Percentiles rank a stretch among this genome's conserved stretches.
Conservation (phyloP, 2,113 vertebrate genomes). For the Pelecanoides urinatrix region DNA sequence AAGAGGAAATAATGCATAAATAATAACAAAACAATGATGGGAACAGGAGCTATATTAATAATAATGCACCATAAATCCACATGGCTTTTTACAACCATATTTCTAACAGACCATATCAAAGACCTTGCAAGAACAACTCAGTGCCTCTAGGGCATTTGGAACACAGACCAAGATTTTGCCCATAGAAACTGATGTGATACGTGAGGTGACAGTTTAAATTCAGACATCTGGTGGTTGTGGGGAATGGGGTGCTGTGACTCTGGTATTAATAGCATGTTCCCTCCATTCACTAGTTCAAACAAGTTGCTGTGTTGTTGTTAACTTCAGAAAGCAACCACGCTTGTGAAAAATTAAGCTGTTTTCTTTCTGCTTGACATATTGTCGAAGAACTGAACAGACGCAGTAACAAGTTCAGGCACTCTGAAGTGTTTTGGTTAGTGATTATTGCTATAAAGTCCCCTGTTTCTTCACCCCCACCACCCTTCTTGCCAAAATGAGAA, state of each 20-base stretch:
- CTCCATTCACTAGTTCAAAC: conserved; percentile 60
- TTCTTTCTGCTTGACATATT: conserved; percentile 66
- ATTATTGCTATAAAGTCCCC: conserved; percentile 56
- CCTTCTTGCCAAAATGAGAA: conserved; percentile 58
- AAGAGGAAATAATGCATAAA: background rate
- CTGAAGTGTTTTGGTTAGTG: conserved; percentile 64
- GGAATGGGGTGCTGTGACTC: background rate
- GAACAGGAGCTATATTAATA: conserved; percentile 27
- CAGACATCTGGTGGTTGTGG: conserved; percentile 57
- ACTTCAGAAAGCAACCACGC: conserved; percentile 54
- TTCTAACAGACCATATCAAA: conserved; percentile 48
- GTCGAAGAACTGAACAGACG: conserved; percentile 46
- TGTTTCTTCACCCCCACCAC: conserved; percentile 54
- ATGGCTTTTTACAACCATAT: conserved; percentile 22
- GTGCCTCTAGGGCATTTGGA: conserved; percentile 31
- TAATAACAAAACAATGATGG: background rate
- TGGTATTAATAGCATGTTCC: conserved; percentile 57
- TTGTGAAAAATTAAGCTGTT: conserved; percentile 67
- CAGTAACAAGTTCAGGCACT: conserved; percentile 61
- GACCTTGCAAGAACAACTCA: conserved; percentile 20
- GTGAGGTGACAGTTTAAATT: conserved; percentile 52
- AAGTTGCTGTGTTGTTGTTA: conserved; percentile 50
- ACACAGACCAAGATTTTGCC: conserved; percentile 14
- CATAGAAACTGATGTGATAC: conserved; percentile 14
- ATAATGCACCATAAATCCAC: conserved; percentile 25